phyloP scores from a whole-genome alignment of 2,888 invertebrate species.

The Drosophila ochracea region DNA sequence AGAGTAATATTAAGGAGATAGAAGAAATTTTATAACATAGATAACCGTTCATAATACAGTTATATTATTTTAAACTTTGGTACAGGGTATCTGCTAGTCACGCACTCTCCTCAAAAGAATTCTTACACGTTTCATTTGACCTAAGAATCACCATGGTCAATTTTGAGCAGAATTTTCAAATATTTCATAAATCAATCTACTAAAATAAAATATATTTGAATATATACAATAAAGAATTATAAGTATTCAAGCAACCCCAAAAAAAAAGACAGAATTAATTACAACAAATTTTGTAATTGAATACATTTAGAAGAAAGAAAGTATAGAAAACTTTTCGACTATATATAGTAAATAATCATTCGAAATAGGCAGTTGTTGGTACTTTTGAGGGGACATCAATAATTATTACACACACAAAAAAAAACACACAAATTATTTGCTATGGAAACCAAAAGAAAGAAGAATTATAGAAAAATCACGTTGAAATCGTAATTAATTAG shows the following conservation, averaged over 20 bases:
- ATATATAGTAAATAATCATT: slow-evolving; percentile 33
- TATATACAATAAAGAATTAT: not conserved
- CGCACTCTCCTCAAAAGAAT: not conserved
- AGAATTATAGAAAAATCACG: slow-evolving; percentile 6
- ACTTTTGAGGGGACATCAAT: slow-evolving; percentile 36
- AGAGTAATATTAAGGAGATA: not conserved
- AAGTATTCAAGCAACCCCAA: not conserved
- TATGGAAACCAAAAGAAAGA: not conserved
- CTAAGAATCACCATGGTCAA: not conserved
- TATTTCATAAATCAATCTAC: slow-evolving; percentile 13
- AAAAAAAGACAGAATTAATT: not conserved
- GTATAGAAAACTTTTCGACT: slow-evolving; percentile 66
- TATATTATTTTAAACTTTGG: not conserved
- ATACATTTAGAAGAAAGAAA: slow-evolving; percentile 10
- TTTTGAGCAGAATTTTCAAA: not conserved
- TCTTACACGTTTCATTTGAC: not conserved
- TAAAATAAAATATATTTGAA: not conserved
- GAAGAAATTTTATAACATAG: not conserved
- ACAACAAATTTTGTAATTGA: not conserved
- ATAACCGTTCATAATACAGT: not conserved
- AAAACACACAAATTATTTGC: slow-evolving; percentile 11
- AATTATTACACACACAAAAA: slow-evolving; percentile 43
- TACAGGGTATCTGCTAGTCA: slow-evolving; percentile 1
- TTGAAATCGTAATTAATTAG: slow-evolving; percentile 51
- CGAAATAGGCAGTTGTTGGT: slow-evolving; percentile 5